Base-by-base conservation (phyloP, 1,140 invertebrate genomes). In the Chionoecetes opilio region DNA sequence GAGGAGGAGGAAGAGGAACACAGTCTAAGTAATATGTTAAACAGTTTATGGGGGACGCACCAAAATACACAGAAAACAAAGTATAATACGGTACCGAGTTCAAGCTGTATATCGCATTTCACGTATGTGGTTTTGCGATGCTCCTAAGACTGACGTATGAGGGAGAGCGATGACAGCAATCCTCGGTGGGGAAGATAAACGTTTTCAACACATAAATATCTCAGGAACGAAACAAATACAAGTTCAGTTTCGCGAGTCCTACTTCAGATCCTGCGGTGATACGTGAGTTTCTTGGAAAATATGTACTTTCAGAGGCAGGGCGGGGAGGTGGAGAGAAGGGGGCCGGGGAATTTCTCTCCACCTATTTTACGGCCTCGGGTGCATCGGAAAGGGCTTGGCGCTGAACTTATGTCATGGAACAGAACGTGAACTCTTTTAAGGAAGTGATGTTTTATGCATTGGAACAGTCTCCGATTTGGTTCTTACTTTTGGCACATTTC, bases 401-500 rank as follows among this genome's bases (percentile, higher is more conserved):
- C 21, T 75, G 63, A 17, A 75, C 63, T 75, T 75, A n/a, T 75
- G 63, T 75, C 63, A 75, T 75, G 63, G 21, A 75, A 75, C 26
- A 17, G 63, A 75, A 75, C 63, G n/a, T 75, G 63, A 75, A 75
- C 63, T 75, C 63, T 75, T n/a, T 75, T 75, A 75, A n/a, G 63
- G 63, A 75, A 75, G 63, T 75, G 63, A 75, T 75, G 63, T 75
- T 75, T 75, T 75, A 75, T 75, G 63, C 63, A 75, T 75, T 75
- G 63, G 63, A 75, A 75, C 63, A n/a, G 63, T 75, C 63, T 75
- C 63, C 63, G 63, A 75, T 75, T 75, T 75, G 21, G 21, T 26
- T 75, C 63, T 75, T 75, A 75, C 63, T 75, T 8, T n/a, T 75
- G 63, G 63, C 63, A 75, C 26, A 75, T 75, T 75, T 75, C 63